Percentiles rank a stretch among this genome's conserved stretches.
These are phyloP conservation scores for Tenebrio molitor DNA, from an alignment of 1,140 invertebrate genomes.

Conservation along the genomic window DNA sequence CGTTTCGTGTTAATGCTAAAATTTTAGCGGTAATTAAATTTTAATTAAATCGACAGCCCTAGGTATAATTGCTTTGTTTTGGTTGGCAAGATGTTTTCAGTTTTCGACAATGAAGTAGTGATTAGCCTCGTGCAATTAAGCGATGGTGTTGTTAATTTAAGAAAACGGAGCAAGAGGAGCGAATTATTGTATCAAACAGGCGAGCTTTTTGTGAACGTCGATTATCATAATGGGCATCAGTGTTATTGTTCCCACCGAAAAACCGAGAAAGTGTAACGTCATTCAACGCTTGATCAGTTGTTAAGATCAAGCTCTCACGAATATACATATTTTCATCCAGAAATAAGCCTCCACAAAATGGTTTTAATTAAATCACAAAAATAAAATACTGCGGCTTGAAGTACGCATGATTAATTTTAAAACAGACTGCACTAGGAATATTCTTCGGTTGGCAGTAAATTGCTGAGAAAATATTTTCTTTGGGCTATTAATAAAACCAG, in stretches of 20 bases:
- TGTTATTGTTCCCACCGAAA: too few species aligned
- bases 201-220: too few species aligned
- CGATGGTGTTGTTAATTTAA: neutral
- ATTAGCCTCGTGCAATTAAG: slow-evolving; percentile 6
- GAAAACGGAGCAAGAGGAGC: neutral
- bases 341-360: too few species aligned
- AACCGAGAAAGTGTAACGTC: too few species aligned
- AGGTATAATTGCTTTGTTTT: neutral
- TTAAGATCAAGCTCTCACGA: too few species aligned
- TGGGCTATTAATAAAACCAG: slow-evolving; percentile 8
- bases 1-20: neutral
- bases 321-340: neutral
- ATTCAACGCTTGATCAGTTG: too few species aligned
- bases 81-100: slow-evolving; percentile 5
- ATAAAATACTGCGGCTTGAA: slow-evolving; percentile 10
- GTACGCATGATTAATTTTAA: slow-evolving; percentile 33
- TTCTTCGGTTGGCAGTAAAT: slow-evolving; percentile 24
- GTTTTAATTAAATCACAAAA: slow-evolving; percentile 20
- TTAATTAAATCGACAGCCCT: slow-evolving; percentile 1
- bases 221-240: too few species aligned
- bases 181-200: too few species aligned
- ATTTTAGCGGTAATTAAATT: slow-evolving; percentile 6
- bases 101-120: slow-evolving; percentile 4
- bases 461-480: slow-evolving; percentile 32
- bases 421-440: slow-evolving; percentile 10